phyloP scores from a whole-genome alignment of 2,797 vertebrate species.

The Hirundo rustica region DNA sequence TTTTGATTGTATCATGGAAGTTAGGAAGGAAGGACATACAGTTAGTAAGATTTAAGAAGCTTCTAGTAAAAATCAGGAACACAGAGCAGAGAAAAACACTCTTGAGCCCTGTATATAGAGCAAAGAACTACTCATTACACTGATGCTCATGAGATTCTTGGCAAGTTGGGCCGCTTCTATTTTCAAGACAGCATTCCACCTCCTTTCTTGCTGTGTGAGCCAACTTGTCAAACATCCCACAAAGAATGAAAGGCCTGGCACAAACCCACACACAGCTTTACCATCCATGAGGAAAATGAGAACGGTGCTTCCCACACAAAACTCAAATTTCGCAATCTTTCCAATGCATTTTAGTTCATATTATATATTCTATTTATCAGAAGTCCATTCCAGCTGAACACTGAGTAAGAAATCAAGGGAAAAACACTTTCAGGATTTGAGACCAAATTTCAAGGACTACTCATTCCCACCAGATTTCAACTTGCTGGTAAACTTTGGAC shows the following conservation, averaged over 20 bases:
- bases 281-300: not conserved
- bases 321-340: not conserved
- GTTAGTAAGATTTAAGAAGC: not conserved
- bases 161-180: not conserved
- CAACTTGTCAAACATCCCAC: not conserved
- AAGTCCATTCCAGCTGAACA: not conserved
- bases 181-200: not conserved
- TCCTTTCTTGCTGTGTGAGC: not conserved
- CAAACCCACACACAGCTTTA: not conserved
- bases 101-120: not conserved
- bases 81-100: not conserved
- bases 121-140: not conserved
- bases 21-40: not conserved
- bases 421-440: not conserved
- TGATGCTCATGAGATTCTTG: not conserved
- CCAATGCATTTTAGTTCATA: not conserved
- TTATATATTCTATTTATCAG: not conserved
- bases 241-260: not conserved
- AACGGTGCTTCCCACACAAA: accelerated
- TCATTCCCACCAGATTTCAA: not conserved
- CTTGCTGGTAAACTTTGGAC: not conserved
- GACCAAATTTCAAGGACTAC: not conserved
- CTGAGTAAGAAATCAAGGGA: not conserved
- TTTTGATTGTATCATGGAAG: not conserved
- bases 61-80: not conserved